These are phyloP conservation scores for Trypoxylus dichotomus DNA, from an alignment of 1,140 invertebrate species.

Conservation along the genomic window DNA sequence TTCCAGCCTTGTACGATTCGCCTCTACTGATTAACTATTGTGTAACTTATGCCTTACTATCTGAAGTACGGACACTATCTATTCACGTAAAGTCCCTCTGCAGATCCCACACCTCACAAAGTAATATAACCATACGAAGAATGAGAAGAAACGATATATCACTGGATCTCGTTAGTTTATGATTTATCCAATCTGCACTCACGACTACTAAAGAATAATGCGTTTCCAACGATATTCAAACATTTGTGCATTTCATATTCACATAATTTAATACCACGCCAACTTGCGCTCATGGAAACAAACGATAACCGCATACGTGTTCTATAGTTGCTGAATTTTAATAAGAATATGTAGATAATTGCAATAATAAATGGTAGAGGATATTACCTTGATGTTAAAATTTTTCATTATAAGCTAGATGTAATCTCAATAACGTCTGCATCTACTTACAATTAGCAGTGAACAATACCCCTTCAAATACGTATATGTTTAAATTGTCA, in stretches of 20 bases:
- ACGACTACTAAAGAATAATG: conserved; percentile 21
- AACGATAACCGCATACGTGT: neutral
- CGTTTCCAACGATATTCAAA: conserved; percentile 18
- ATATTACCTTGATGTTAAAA: neutral
- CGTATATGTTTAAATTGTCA: too few relatives aligned
- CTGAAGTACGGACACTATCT: neutral
- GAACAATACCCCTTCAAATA: too few relatives aligned
- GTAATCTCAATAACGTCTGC: too few relatives aligned
- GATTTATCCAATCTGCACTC: conserved; percentile 25
- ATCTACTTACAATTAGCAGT: too few relatives aligned
- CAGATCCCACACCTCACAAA: conserved; percentile 19
- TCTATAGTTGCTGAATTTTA: neutral
- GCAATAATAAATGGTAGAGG: neutral
- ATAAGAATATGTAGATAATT: neutral
- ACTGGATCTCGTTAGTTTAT: conserved; percentile 17
- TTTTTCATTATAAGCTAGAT: neutral
- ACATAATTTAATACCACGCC: neutral
- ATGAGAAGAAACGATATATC: conserved; percentile 16
- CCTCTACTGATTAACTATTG: conserved; percentile 27
- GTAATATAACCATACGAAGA: neutral
- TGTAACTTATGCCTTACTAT: conserved; percentile 30
- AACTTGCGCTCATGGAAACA: neutral
- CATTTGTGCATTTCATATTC: conserved; percentile 23
- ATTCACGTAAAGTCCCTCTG: conserved; percentile 2
- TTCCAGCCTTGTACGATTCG: conserved; percentile 20